Conservation (phyloP, 2,797 vertebrate species). For the Sebastes steindachneri region DNA sequence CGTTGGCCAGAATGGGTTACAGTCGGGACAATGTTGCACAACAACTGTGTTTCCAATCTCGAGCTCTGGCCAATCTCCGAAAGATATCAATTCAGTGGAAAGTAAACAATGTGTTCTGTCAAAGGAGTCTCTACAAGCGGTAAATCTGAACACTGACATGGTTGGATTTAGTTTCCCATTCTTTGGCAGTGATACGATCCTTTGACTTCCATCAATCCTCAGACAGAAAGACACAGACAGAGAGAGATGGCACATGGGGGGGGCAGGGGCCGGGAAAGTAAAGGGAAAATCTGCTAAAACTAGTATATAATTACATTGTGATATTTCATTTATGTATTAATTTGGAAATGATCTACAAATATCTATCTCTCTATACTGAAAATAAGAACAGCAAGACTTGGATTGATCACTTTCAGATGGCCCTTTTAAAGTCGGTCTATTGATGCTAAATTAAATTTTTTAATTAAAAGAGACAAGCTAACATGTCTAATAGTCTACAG, state of each 20-base stretch:
- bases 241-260: background rate
- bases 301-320: background rate
- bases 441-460: background rate
- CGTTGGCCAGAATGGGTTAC: conserved; percentile 8
- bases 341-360: background rate
- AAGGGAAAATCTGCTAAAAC: background rate
- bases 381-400: background rate
- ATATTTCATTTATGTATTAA: background rate
- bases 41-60: conserved; percentile 43
- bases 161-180: conserved; percentile 1
- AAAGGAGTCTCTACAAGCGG: background rate
- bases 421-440: background rate
- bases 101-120: conserved; percentile 30
- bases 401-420: background rate
- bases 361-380: background rate
- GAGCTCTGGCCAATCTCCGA: conserved; percentile 9
- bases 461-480: background rate
- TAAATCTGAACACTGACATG: conserved; percentile 19
- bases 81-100: conserved; percentile 40
- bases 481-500: background rate
- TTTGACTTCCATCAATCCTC: background rate
- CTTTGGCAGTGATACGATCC: background rate
- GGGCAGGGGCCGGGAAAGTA: too few species aligned
- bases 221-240: background rate
- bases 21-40: conserved; percentile 24